Base-by-base conservation (phyloP, 2,888 invertebrate genomes). In the Lymantria monacha region DNA sequence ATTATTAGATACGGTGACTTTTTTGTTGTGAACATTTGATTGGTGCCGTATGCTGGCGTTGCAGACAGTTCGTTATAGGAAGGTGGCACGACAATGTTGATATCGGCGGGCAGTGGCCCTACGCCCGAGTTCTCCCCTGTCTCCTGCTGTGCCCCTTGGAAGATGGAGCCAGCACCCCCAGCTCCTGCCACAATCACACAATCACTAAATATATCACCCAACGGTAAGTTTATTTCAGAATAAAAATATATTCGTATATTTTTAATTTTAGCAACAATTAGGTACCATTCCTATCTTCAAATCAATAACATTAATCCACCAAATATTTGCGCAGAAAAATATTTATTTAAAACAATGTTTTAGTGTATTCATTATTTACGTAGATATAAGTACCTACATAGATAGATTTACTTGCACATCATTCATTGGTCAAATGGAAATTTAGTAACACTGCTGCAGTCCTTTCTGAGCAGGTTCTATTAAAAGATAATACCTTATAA, bases 101-200 rank as follows among this genome's bases (percentile, higher is more conserved):
- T 94, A 89, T 93, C 93, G 78, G 93, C 93, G 93, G 87, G 92
- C 88, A 87, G 91, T 88, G 87, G 92, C 85, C 89, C 92, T 80
- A 91, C 92, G 83, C 84, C 92, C 79, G 92, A 92, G 79, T 92
- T 90, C 74, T 92, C 91, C 83, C 86, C 92, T 81, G 85, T 91
- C 76, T 85, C 93, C 85, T 85, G 92, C 92, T 85, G 93, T 92
- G 85, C 92, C 72, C 80, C 91, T 87, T 93, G 93, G 94, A 94
- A 91, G 92, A 93, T 93, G 94, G 94, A 92, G 79, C 93, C 92
- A 72, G 92, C 76, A 78, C 92, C 86, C 63, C 92, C 91, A 65
- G 93, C 87, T 77, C 87, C 89, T 45, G 92, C 90, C 57, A 76
- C 85, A 70, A 80, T 89, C 72, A 68, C 87, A 10, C 91, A 90